phyloP scores from a whole-genome alignment of 2,113 vertebrate species.

The Tringa solitaria region DNA sequence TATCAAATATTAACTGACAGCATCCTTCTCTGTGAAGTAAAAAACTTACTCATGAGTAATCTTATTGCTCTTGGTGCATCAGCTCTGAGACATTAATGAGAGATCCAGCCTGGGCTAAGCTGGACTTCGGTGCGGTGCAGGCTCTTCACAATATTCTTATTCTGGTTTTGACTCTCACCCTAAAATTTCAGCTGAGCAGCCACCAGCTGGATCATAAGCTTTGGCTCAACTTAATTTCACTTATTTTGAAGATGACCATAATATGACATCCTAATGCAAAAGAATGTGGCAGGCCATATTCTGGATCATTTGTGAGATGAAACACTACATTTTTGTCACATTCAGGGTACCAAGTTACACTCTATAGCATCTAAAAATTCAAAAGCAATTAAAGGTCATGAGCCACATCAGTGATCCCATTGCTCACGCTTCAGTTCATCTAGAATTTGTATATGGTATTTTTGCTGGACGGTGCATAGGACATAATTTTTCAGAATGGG shows the following conservation, averaged over 20 bases:
- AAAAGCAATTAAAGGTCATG: not conserved
- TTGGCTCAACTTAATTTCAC: not conserved
- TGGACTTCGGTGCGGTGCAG: not conserved
- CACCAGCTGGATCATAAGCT: not conserved
- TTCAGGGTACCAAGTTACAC: not conserved
- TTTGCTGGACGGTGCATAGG: not conserved
- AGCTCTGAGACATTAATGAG: fast-evolving
- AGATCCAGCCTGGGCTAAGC: not conserved
- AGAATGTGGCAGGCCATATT: not conserved
- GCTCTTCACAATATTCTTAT: not conserved
- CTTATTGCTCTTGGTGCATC: not conserved
- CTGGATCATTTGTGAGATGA: not conserved
- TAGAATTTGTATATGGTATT: fast-evolving
- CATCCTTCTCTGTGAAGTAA: not conserved
- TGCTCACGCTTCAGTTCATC: not conserved
- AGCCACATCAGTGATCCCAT: not conserved
- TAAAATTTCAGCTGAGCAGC: not conserved
- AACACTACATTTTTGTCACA: not conserved
- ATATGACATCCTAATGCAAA: not conserved
- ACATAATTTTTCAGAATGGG: not conserved
- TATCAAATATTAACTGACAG: not conserved
- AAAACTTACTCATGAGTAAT: not conserved
- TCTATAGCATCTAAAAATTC: not conserved
- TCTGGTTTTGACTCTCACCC: fast-evolving
- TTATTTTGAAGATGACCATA: not conserved